Conservation (phyloP, 2,888 invertebrate species). For the Aphelenchoides bicaudatus region DNA sequence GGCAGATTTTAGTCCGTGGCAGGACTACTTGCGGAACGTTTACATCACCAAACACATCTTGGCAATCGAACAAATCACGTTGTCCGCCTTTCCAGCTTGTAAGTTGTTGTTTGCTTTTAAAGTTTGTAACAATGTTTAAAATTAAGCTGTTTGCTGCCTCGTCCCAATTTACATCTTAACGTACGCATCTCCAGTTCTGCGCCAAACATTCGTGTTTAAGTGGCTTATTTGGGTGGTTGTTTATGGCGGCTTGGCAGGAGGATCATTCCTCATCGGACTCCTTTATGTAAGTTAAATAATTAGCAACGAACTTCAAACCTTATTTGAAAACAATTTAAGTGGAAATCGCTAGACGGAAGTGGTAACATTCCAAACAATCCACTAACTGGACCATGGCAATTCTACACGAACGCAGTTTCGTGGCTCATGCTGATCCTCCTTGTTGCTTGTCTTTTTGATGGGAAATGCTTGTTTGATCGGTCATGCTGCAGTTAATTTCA, state of each 20-base stretch:
- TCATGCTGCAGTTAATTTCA: conserved; percentile 12
- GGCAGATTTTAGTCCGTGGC: conserved; percentile 15
- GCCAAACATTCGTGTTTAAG: conserved; percentile 15
- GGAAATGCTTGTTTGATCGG: conserved; percentile 1
- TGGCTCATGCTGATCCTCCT: neutral
- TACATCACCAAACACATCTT: conserved; percentile 12
- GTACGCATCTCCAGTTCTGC: conserved; percentile 11
- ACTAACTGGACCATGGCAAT: conserved; percentile 5
- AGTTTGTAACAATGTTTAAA: neutral
- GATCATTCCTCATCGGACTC: neutral
- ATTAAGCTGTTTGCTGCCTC: conserved; percentile 10
- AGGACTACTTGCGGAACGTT: conserved; percentile 16
- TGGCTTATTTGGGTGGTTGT: conserved; percentile 15
- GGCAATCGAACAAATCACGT: conserved; percentile 17
- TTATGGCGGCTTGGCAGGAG: conserved; percentile 4
- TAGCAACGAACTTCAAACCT: no score
- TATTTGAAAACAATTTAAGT: neutral
- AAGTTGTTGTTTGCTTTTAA: neutral
- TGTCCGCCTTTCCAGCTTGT: conserved; percentile 17
- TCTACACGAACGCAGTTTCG: no score
- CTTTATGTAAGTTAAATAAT: conserved; percentile 11
- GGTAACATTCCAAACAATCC: conserved; percentile 8
- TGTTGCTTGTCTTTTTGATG: neutral
- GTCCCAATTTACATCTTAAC: conserved; percentile 11
- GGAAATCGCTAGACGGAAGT: conserved; percentile 6